Conservation (phyloP, 1,140 invertebrate genomes). For the Apis dorsata region DNA sequence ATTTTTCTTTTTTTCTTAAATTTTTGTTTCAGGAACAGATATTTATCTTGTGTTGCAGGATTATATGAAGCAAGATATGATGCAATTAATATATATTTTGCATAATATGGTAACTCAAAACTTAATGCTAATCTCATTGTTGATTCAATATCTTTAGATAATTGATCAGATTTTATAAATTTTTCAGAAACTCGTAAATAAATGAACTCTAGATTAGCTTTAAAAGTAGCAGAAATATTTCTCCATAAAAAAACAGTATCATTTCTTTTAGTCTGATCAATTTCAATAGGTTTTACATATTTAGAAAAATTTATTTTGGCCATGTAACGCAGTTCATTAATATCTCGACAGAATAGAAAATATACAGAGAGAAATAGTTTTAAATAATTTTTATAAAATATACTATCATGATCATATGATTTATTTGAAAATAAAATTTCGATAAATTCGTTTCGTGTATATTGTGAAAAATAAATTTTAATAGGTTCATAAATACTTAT, state of each 20-base stretch:
- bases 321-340: constrained; percentile 89
- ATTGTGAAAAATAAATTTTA: constrained; percentile 89
- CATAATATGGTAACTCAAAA: constrained; percentile 93
- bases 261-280: constrained; percentile 79
- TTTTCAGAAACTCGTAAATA: constrained; percentile 85
- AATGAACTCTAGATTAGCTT: constrained; percentile 87
- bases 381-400: constrained; percentile 88
- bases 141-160: constrained; percentile 76
- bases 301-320: constrained; percentile 85
- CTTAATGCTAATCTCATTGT: constrained; percentile 83
- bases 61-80: constrained; percentile 95
- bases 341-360: constrained; percentile 88
- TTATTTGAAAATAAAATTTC: constrained; percentile 84
- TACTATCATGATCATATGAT: constrained; percentile 71
- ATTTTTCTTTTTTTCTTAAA: constrained; percentile 80
- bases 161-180: constrained; percentile 59
- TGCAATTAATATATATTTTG: constrained; percentile 93
- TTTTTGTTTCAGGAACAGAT: constrained; percentile 89
- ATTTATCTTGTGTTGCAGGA: constrained; percentile 90
- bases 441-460: constrained; percentile 88
- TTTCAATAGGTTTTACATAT: constrained; percentile 88
- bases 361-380: constrained; percentile 90
- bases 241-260: constrained; percentile 88
- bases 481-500: constrained; percentile 87
- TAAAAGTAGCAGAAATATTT: constrained; percentile 88